Evolutionary conservation across 2,797 vertebrate genomes (phyloP).

Genomic region (Falco concolor): DNA sequence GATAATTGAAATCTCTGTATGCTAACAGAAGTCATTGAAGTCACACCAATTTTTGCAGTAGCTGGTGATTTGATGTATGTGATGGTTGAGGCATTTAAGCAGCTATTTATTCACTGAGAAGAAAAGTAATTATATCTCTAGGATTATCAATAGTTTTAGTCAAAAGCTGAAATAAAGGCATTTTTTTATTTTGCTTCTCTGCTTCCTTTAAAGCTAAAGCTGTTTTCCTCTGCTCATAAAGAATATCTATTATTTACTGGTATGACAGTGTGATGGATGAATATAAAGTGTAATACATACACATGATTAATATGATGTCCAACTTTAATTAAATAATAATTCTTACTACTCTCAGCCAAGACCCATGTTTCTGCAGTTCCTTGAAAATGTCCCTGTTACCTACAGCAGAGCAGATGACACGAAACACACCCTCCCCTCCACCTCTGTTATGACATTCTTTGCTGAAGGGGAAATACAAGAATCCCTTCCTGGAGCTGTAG

Average conservation of each 20-base stretch:
- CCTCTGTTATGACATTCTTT: not conserved
- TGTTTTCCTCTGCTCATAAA: not conserved
- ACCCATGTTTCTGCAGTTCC: not conserved
- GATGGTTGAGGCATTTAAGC: not conserved
- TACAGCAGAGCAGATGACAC: not conserved
- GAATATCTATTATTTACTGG: not conserved
- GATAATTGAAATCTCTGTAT: not conserved
- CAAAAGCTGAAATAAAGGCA: not conserved
- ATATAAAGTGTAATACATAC: not conserved
- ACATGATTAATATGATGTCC: not conserved
- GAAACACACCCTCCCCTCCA: not conserved
- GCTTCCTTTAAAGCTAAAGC: not conserved
- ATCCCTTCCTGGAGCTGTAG: not conserved
- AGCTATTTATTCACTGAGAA: conserved; percentile 16
- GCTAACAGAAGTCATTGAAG: not conserved
- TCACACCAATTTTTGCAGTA: not conserved
- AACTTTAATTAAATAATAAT: conserved; percentile 41
- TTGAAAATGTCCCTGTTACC: not conserved
- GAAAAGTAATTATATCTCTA: not conserved
- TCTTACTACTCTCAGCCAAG: not conserved
- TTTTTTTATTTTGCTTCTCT: not conserved
- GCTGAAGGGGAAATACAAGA: not conserved
- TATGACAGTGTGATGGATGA: not conserved
- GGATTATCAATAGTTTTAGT: not conserved
- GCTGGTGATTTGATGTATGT: not conserved